These are phyloP conservation scores for Colletes collaris DNA, from an alignment of 2,888 invertebrate species.

Conservation along the genomic window DNA sequence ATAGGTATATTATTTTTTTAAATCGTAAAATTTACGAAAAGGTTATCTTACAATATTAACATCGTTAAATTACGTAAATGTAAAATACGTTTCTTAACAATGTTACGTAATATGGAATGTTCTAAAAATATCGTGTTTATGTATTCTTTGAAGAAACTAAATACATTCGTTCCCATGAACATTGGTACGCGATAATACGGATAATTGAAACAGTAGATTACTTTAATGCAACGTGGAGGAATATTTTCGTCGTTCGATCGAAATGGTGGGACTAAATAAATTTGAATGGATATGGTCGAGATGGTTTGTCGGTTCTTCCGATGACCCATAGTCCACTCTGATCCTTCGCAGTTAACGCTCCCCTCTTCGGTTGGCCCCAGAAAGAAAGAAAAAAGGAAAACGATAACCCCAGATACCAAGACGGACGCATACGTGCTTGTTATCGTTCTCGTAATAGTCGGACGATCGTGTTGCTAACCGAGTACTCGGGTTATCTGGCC, in stretches of 20 bases:
- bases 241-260: not conserved
- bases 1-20: no score
- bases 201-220: no score
- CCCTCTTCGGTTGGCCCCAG: slow-evolving; percentile 34
- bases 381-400: slow-evolving; percentile 49
- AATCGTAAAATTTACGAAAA: no score
- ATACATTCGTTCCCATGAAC: no score
- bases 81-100: no score
- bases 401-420: slow-evolving; percentile 72
- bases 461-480: slow-evolving; percentile 67
- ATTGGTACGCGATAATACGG: no score
- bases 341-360: slow-evolving; percentile 58
- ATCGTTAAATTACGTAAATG: no score
- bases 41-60: no score
- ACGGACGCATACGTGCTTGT: slow-evolving; percentile 59
- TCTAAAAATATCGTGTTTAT: no score
- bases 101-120: no score
- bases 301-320: slow-evolving; percentile 37
- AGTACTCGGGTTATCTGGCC: slow-evolving; percentile 69
- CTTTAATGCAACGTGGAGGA: no score
- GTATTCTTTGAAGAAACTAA: no score
- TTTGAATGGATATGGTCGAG: not conserved
- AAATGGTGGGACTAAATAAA: slow-evolving; percentile 12
- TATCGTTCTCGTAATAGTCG: slow-evolving; percentile 73
- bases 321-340: slow-evolving; percentile 58